phyloP scores from a whole-genome alignment of 2,797 vertebrate genomes.

The Momotus momota region DNA sequence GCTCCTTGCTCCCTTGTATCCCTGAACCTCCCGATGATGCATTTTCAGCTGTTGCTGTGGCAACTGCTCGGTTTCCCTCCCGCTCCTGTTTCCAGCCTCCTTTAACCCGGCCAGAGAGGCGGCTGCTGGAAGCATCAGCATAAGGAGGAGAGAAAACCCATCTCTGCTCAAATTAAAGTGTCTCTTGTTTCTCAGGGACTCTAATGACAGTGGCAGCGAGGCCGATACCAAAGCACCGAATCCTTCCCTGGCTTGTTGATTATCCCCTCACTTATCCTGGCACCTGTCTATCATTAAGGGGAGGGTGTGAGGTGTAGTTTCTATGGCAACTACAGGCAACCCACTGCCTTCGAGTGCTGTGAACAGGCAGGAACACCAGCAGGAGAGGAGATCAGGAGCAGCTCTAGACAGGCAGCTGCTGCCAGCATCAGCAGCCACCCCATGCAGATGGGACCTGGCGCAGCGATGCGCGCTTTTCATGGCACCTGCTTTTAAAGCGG shows the following conservation, averaged over 20 bases:
- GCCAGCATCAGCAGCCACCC: not conserved
- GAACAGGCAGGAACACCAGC: not conserved
- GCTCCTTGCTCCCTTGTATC: not conserved
- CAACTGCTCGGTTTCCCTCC: not conserved
- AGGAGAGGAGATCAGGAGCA: constrained; percentile 12
- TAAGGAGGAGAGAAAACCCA: not conserved
- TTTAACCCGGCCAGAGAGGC: not conserved
- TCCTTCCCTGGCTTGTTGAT: not conserved
- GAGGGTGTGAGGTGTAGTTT: constrained; percentile 36
- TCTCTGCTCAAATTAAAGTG: not conserved
- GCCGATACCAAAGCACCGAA: not conserved
- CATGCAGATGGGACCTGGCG: not conserved
- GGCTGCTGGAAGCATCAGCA: not conserved
- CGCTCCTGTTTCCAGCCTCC: not conserved
- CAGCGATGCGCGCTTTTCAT: fast-evolving
- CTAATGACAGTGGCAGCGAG: not conserved
- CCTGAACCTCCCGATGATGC: not conserved
- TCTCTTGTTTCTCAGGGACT: not conserved
- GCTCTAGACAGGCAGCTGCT: not conserved
- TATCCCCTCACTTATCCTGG: constrained; percentile 36
- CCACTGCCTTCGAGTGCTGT: constrained; percentile 23
- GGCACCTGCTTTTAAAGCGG: not conserved
- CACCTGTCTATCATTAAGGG: constrained; percentile 61
- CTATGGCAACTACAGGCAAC: constrained; percentile 60
- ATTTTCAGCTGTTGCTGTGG: constrained; percentile 52